Evolutionary conservation across 2,888 invertebrate species (phyloP).

Genomic region (Philopedon plagiatum): DNA sequence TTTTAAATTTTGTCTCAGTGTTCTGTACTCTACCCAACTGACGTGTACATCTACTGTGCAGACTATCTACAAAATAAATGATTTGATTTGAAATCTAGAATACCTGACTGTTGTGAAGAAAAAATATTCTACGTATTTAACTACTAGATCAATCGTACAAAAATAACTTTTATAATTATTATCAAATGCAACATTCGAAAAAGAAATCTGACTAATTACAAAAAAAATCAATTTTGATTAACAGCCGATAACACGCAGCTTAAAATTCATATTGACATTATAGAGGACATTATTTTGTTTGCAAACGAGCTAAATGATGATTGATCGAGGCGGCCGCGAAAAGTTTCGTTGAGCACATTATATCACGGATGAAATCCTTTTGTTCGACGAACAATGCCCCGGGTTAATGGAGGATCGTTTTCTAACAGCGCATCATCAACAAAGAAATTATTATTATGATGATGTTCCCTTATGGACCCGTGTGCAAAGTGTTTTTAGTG

Average conservation of each 20-base stretch:
- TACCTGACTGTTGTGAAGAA: no score
- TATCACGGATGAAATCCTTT: conserved; percentile 42
- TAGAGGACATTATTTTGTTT: conserved; percentile 38
- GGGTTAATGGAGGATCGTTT: conserved; percentile 48
- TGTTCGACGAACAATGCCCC: conserved; percentile 41
- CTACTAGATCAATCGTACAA: no score
- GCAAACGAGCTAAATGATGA: conserved; percentile 42
- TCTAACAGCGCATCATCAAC: conserved; percentile 33
- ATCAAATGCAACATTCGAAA: not conserved
- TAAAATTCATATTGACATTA: conserved; percentile 35
- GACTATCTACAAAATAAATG: no score
- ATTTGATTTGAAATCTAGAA: no score
- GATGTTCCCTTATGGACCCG: conserved; percentile 40
- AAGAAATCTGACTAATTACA: not conserved
- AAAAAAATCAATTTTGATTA: conserved; percentile 26
- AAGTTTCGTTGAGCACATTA: conserved; percentile 38
- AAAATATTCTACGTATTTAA: no score
- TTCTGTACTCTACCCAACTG: no score
- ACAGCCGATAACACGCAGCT: conserved; percentile 8
- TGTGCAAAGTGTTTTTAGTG: conserved; percentile 41
- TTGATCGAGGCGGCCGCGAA: conserved; percentile 35
- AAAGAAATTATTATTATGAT: conserved; percentile 47
- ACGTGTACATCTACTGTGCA: no score
- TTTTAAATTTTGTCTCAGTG: no score
- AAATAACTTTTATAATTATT: not conserved